phyloP scores from a whole-genome alignment of 2,888 invertebrate species.

The Melieria picta region DNA sequence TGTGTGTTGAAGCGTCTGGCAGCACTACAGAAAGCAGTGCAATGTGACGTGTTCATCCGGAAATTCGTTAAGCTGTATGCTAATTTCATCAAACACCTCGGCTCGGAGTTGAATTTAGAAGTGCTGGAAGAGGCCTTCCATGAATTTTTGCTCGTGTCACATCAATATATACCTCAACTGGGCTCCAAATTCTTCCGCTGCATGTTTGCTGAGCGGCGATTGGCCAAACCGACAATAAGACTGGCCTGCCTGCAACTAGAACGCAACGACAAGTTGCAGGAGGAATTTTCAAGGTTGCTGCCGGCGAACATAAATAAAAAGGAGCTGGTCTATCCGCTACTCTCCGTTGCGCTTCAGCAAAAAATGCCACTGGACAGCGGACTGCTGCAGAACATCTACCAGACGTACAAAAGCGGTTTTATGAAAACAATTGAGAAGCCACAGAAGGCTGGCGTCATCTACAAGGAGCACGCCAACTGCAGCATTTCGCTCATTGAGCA shows the following conservation, averaged over 20 bases:
- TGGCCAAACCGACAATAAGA: constrained; percentile 70
- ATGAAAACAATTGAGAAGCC: constrained; percentile 75
- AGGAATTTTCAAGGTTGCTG: constrained; percentile 48
- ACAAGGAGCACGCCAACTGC: constrained; percentile 71
- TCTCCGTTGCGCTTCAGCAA: constrained; percentile 66
- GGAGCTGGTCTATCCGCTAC: constrained; percentile 73
- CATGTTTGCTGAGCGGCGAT: constrained; percentile 66
- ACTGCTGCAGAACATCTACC: constrained; percentile 69
- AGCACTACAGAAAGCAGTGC: constrained; percentile 52
- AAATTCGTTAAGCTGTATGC: constrained; percentile 67
- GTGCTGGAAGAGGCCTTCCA: constrained; percentile 70
- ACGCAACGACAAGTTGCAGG: constrained; percentile 51
- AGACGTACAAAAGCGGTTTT: constrained; percentile 73
- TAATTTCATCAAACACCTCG: constrained; percentile 64
- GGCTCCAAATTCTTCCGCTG: constrained; percentile 69
- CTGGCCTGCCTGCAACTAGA: constrained; percentile 71
- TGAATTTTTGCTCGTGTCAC: constrained; percentile 71
- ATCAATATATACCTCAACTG: constrained; percentile 69
- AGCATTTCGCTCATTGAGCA: constrained; percentile 71
- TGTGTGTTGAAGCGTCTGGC: constrained; percentile 68
- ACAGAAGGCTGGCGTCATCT: constrained; percentile 75
- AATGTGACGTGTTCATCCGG: constrained; percentile 60
- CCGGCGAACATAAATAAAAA: constrained; percentile 69
- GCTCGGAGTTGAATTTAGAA: constrained; percentile 67
- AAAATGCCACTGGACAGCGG: constrained; percentile 60